A percentile compares a stretch with the other conserved stretches of the same genome.
Evolutionary conservation across 2,888 invertebrate genomes (phyloP).

Genomic region (Congeria kusceri): DNA sequence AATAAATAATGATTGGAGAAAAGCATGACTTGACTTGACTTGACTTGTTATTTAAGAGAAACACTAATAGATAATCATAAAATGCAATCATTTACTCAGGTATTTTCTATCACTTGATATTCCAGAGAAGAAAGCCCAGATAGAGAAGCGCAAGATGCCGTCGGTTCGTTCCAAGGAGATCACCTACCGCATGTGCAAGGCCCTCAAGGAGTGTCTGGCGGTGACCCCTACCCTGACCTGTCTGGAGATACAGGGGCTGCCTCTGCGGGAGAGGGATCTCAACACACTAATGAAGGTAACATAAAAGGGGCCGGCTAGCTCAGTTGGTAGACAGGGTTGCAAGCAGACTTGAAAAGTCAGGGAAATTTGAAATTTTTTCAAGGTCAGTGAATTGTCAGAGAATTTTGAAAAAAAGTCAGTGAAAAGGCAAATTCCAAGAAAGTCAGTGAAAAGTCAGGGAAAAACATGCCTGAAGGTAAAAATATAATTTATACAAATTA

Average conservation of each 20-base stretch:
- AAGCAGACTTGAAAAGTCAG: not conserved
- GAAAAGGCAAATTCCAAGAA: too few relatives aligned
- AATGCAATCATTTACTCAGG: not conserved
- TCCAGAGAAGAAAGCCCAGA: conserved; percentile 69
- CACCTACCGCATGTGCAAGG: conserved; percentile 82
- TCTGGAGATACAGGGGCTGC: conserved; percentile 83
- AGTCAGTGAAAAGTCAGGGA: too few relatives aligned
- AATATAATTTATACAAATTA: too few relatives aligned
- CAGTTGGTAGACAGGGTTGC: not conserved
- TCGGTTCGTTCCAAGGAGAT: conserved; percentile 84
- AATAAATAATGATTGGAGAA: too few relatives aligned
- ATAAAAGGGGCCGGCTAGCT: not conserved
- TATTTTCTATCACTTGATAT: conserved; percentile 11
- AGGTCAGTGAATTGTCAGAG: too few relatives aligned
- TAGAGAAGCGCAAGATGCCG: conserved; percentile 78
- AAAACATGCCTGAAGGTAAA: too few relatives aligned
- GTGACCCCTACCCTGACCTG: conserved; percentile 78
- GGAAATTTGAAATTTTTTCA: too few relatives aligned
- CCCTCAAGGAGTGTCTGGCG: conserved; percentile 82
- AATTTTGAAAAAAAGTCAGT: too few relatives aligned
- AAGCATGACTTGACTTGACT: too few relatives aligned
- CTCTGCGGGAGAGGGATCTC: conserved; percentile 82
- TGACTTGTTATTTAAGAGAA: too few relatives aligned
- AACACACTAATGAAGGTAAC: conserved; percentile 80
- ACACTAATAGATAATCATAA: not conserved